Percentiles rank a stretch among this genome's conserved stretches.
Evolutionary conservation across 2,888 invertebrate species (phyloP).

Genomic region (Sarcophaga rosellei): DNA sequence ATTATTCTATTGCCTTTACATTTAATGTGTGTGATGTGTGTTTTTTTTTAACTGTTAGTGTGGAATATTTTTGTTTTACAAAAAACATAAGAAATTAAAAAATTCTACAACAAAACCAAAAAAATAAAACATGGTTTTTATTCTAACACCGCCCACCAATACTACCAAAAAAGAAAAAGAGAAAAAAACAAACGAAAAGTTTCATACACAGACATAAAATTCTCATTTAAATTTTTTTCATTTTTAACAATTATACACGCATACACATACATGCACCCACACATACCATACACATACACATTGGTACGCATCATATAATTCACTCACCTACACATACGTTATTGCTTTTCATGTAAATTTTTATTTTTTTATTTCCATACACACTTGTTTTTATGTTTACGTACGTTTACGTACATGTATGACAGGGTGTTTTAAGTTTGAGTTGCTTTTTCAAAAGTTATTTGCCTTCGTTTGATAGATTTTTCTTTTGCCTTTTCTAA

Average conservation of each 20-base stretch:
- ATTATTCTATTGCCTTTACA: slow-evolving; percentile 49
- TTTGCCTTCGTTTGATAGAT: too few relatives aligned
- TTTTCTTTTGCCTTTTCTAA: too few relatives aligned
- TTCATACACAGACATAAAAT: slow-evolving; percentile 48
- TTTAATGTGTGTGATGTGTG: slow-evolving; percentile 58
- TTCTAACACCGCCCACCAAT: slow-evolving; percentile 81
- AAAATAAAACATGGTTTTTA: slow-evolving; percentile 68
- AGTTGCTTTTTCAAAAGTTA: too few relatives aligned
- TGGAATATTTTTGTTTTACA: slow-evolving; percentile 50
- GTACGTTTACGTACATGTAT: slow-evolving; percentile 43
- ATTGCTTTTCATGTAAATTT: background rate
- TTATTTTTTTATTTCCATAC: slow-evolving; percentile 34
- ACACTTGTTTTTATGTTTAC: slow-evolving; percentile 33
- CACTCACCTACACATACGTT: slow-evolving; percentile 31
- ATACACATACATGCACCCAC: slow-evolving; percentile 8
- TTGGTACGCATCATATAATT: too few relatives aligned
- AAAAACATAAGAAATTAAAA: slow-evolving; percentile 72
- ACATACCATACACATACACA: slow-evolving; percentile 7
- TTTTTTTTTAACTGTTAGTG: slow-evolving; percentile 43
- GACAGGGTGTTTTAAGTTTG: too few relatives aligned
- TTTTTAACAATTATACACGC: slow-evolving; percentile 51
- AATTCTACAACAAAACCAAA: slow-evolving; percentile 64
- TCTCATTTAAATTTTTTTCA: slow-evolving; percentile 45
- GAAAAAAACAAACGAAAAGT: too few relatives aligned
- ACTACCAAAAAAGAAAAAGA: slow-evolving; percentile 49